Evolutionary conservation across 2,113 vertebrate species (phyloP).

Genomic region (Myrmecophaga tridactyla): DNA sequence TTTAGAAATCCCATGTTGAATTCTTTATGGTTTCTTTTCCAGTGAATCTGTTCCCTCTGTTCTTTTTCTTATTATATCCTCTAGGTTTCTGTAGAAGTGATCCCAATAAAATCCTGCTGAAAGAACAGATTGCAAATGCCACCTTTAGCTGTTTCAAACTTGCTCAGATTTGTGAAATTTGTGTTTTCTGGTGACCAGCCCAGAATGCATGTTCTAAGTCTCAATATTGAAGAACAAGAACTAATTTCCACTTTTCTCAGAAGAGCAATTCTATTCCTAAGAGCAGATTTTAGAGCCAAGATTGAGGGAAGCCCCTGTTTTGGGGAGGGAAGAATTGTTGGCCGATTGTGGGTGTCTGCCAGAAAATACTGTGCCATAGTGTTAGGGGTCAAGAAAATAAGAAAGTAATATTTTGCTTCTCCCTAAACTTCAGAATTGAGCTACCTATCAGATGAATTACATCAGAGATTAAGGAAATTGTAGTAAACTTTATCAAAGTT

Average conservation of each 20-base stretch:
- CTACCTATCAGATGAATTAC: neutral
- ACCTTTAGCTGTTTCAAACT: constrained; percentile 58
- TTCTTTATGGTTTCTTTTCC: constrained; percentile 2
- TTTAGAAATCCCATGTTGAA: neutral
- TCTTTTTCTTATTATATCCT: constrained; percentile 38
- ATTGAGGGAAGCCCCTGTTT: neutral
- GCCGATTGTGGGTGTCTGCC: neutral
- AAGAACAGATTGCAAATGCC: constrained; percentile 62
- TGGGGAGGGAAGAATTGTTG: neutral
- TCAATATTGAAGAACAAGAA: constrained; percentile 19
- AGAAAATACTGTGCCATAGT: neutral
- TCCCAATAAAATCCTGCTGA: constrained; percentile 52
- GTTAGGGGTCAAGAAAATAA: neutral
- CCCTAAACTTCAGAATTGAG: neutral
- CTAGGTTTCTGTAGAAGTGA: constrained; percentile 35
- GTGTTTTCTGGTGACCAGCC: constrained; percentile 57
- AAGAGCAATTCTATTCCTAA: constrained; percentile 24
- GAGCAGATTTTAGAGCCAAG: neutral
- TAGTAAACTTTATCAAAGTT: constrained; percentile 73
- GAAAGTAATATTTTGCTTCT: neutral
- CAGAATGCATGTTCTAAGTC: constrained; percentile 50
- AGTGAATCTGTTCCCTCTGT: neutral
- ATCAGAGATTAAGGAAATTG: constrained; percentile 30
- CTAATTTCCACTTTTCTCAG: constrained; percentile 39
- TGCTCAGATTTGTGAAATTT: constrained; percentile 58